Percentiles rank a stretch among this genome's conserved stretches.
phyloP scores from a whole-genome alignment of 2,113 vertebrate species.

The Gobio gobio region DNA sequence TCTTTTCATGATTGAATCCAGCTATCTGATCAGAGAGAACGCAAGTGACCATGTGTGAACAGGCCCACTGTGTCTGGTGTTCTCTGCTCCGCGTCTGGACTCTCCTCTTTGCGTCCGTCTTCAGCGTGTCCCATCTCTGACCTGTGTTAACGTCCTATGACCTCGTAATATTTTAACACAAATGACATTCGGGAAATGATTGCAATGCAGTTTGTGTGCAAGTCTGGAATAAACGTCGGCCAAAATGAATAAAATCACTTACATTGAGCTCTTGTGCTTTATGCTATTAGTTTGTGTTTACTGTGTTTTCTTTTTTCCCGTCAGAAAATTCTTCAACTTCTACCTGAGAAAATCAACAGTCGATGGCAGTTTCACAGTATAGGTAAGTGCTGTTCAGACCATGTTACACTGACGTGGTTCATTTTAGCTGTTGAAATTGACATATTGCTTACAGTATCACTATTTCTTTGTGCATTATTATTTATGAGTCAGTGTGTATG shows the following conservation, averaged over 20 bases:
- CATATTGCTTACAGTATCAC: conserved; percentile 3
- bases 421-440: conserved; percentile 1
- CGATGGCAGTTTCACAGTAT: conserved; percentile 99
- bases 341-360: conserved; percentile 97
- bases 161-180: no score
- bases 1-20: no score
- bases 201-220: no score
- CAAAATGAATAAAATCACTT: neutral
- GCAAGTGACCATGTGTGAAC: no score
- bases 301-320: conserved; percentile 45
- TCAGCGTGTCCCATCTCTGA: no score
- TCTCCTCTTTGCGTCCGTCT: no score
- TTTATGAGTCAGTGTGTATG: conserved; percentile 51
- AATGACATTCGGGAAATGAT: no score
- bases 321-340: conserved; percentile 97
- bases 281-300: neutral
- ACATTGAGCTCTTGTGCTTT: neutral
- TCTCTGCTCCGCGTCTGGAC: no score
- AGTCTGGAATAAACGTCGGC: no score
- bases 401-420: neutral
- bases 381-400: conserved; percentile 80
- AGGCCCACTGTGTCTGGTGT: no score
- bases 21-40: no score
- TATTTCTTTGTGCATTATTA: conserved; percentile 1
- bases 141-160: no score